Evolutionary conservation across 1,140 invertebrate species (phyloP), one percentile per base, ranked within the genome.

Genomic region (Drosophila arizonae): DNA sequence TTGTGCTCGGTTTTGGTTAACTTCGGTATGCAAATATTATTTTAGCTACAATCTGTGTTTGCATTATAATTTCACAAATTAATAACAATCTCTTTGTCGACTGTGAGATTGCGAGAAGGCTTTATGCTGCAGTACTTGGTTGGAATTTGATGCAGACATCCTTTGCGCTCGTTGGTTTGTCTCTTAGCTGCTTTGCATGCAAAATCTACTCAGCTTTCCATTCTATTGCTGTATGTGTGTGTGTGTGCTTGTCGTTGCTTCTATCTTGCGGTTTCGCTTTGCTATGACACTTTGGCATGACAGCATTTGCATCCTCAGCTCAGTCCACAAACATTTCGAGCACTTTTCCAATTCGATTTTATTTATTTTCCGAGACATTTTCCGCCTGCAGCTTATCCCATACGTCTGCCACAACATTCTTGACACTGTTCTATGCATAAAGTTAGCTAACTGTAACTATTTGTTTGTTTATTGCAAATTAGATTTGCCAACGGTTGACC

Each of bases 341-440:
- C 75, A 74, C 60, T 70, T 70, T 77, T 64, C 43, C 70, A 74
- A 77, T 77, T 77, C 60, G 56, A 70, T 74, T 74, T 64, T 65
- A 57, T 73, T 69, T 60, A 69, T 65, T 69, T 64, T 68, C 33
- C 43, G 10, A 62, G 39, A 74, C 71, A 72, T 9, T 72, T 48
- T 48, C 2, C 2, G 21, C 39, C 51, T 30, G 56, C 28, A 48
- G 60, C 41, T 15, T 45, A 33, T 41, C 24, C 26, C 45, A 48
- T 15, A 28, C 11, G 50, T 30, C 30, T 60, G 62, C 39, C n/a
- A 39, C 36, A 39, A 54, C 51, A 24, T 45, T 52, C n/a, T 15
- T 57, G 71, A 57, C 65, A 68, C 26, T 70, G 56, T 64, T 69
- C n/a, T 46, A 48, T 63, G 39, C 65, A 30, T 60, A 51, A 3